phyloP scores from a whole-genome alignment of 2,888 invertebrate species.

The Bimastos eiseni region DNA sequence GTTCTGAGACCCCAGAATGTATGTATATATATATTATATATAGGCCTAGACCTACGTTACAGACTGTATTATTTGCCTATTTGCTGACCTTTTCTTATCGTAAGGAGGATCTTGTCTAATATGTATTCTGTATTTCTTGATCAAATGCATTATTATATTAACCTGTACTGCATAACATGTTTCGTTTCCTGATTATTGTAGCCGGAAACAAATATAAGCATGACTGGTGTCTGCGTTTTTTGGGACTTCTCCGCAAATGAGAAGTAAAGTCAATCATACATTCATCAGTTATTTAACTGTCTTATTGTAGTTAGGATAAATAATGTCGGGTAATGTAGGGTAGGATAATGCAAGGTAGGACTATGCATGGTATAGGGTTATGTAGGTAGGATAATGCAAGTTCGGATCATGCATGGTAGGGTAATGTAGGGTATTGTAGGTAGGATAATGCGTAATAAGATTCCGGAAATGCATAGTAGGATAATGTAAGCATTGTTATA shows the following conservation, averaged over 20 bases:
- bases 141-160: neutral
- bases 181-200: neutral
- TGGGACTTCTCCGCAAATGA: neutral
- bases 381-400: neutral
- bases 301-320: too few relatives aligned
- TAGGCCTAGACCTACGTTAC: too few relatives aligned
- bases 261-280: conserved; percentile 10
- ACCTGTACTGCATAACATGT: neutral
- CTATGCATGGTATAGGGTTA: too few relatives aligned
- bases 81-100: neutral
- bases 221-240: neutral
- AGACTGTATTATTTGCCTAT: too few relatives aligned
- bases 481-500: neutral
- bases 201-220: neutral
- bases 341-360: neutral
- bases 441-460: too few relatives aligned
- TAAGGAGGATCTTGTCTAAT: neutral
- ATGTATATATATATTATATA: too few relatives aligned
- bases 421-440: too few relatives aligned
- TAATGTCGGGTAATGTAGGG: too few relatives aligned
- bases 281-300: neutral
- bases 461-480: neutral
- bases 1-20: too few relatives aligned
- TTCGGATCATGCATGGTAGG: too few relatives aligned
- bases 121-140: neutral